Percentiles rank a stretch among this genome's conserved stretches.
These are phyloP conservation scores for Nebria salina DNA, from an alignment of 2,888 invertebrate genomes.

Conservation along the genomic window DNA sequence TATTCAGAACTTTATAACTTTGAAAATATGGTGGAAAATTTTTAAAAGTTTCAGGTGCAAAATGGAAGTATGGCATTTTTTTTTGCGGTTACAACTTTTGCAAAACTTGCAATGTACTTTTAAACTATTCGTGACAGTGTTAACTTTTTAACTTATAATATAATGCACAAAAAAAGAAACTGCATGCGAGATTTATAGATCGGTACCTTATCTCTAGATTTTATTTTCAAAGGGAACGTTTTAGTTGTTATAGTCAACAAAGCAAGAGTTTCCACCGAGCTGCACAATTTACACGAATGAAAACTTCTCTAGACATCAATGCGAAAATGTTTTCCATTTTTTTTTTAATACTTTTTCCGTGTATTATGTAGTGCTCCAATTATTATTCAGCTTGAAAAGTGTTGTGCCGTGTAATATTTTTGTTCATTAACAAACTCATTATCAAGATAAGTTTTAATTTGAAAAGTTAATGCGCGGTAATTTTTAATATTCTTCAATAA, in stretches of 20 bases:
- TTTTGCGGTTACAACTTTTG: slow-evolving; percentile 23
- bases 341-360: neutral
- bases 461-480: neutral
- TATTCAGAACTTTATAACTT: neutral
- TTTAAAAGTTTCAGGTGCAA: slow-evolving; percentile 7
- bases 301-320: neutral
- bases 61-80: slow-evolving; percentile 28
- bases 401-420: neutral
- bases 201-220: neutral
- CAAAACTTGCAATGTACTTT: slow-evolving; percentile 17
- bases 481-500: neutral
- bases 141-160: slow-evolving; percentile 22
- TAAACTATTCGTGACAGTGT: slow-evolving; percentile 18
- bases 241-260: neutral
- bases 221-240: neutral
- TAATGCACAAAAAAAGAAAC: neutral
- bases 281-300: neutral
- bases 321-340: neutral
- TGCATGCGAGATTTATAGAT: neutral
- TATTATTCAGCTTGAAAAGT: neutral
- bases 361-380: neutral
- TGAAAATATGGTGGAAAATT: slow-evolving; percentile 3
- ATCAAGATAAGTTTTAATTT: neutral
- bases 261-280: neutral
- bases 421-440: neutral